Percentiles rank a stretch among this genome's conserved stretches.
phyloP scores from a whole-genome alignment of 2,797 vertebrate species.

The Perodicticus potto region DNA sequence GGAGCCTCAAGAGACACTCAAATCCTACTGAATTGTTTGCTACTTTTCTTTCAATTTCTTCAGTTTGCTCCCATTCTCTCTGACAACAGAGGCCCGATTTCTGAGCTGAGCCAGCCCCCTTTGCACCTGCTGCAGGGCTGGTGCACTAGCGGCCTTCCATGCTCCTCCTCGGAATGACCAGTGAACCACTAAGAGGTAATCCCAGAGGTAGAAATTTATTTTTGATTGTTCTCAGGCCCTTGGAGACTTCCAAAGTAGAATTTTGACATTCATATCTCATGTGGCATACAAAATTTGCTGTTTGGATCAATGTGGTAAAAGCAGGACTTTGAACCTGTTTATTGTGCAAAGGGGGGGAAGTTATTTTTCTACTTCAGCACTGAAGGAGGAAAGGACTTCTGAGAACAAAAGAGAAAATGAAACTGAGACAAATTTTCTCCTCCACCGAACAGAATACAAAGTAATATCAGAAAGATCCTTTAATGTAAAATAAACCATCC shows the following conservation, averaged over 20 bases:
- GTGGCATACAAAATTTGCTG: constrained; percentile 12
- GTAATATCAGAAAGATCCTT: constrained; percentile 50
- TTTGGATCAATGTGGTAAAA: constrained; percentile 51
- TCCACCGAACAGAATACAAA: constrained; percentile 59
- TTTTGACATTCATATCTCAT: neutral
- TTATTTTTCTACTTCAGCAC: constrained; percentile 30
- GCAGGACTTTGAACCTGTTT: constrained; percentile 55
- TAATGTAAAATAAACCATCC: constrained; percentile 38
- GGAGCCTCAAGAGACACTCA: constrained; percentile 59
- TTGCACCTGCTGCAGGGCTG: neutral
- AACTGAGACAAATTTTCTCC: constrained; percentile 67
- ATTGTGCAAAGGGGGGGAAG: constrained; percentile 21
- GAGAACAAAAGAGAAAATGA: constrained; percentile 72
- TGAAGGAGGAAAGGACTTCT: neutral
- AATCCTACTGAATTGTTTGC: constrained; percentile 50
- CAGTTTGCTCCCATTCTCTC: neutral
- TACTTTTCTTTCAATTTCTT: constrained; percentile 54
- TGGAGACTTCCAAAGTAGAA: neutral
- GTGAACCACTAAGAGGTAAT: neutral
- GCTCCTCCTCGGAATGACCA: neutral
- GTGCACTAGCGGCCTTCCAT: neutral
- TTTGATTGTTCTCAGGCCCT: constrained; percentile 24
- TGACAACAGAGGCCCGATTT: neutral
- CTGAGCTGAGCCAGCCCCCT: neutral
- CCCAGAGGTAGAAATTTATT: neutral